Evolutionary conservation across 2,888 invertebrate species (phyloP), one percentile per base, ranked within the genome.

Genomic region (Dichetophora obliterata): DNA sequence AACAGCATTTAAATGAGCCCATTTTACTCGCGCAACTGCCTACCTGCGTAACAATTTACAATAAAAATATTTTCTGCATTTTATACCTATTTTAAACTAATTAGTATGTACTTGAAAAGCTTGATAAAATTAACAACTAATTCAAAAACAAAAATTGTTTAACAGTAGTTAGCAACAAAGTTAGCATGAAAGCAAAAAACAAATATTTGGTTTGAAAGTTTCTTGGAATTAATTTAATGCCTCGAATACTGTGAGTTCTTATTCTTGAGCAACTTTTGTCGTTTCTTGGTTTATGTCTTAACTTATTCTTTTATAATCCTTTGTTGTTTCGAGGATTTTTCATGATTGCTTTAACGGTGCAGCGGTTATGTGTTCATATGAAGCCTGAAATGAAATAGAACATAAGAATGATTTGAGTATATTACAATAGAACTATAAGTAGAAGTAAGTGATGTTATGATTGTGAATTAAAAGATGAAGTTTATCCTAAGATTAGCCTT

Each of bases 321-420:
- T 43, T 43, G 4, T 43, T 48, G 48, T 50, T n/a, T 16, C 1
- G 6, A 22, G 37, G n/a, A 16, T 14, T n/a, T 4, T 54, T 74
- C 54, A 81, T 52, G 82, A 75, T 63, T 80, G 83, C 61, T 84
- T 84, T 5, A 88, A 78, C 0, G 86, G 78, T 70, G 83, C 82
- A 72, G 84, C 81, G 69, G 87, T 86, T 31, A 88, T 84, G 78
- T 88, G 88, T 80, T 88, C 88, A 72, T 88, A 88, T 57, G 88
- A 86, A 69, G 88, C 88, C 85, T 85, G 50, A 0, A 82, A 80
- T 6, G 37, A 37, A 31, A 31, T 31, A 31, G 3, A n/a, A 31
- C 31, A 31, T 31, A 31, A 31, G 31, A 31, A 31, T n/a, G n/a
- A n/a, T n/a, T n/a, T n/a, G n/a, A n/a, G n/a, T n/a, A n/a, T n/a